Base-by-base conservation (phyloP, 1,140 invertebrate species). In the Platyura marginata region DNA sequence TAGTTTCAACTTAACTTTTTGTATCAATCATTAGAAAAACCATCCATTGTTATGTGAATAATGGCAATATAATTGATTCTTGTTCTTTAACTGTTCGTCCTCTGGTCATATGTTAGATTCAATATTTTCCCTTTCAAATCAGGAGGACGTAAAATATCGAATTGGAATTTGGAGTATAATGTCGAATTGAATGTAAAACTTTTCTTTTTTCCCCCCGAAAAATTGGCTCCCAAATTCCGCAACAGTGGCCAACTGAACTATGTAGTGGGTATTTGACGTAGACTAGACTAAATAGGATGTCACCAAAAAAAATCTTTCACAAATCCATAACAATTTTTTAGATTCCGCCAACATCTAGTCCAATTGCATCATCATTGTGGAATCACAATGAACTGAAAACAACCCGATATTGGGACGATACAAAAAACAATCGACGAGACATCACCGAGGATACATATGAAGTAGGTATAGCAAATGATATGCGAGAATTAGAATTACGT, bases 381-480 rank as follows among this genome's bases (percentile, higher is more conserved):
- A 38, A 25, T 15, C 38, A 36, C 16, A 44, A 29, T 13, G 25
- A 29, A 8, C 10, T 21, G 3, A 41, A 22, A 41, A 15, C 40
- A 29, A 6, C 25, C 6, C 25, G 25, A 13, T 29, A 29, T 29
- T 29, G 25, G 25, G 13, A 13, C 25, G 25, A 29, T 29, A 6
- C 6, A 29, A 29, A 29, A 29, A 13, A 29, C 25, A 29, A 29
- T 13, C 25, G 18, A 36, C 38, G 38, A 18, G 34, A 44, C 42
- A 40, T 47, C 36, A 40, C 75, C 57, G 72, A 77, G 49, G 74
- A 74, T 44, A 72, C 67, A 2, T 77, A 78, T 44, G 75, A 79
- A 54, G 70, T 66, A 41, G 72, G 70, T 41, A 75, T 78, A 40
- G 75, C 71, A 15, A 73, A 77, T 49, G 75, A 77, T 51, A 78